Evolutionary conservation across 2,113 vertebrate species (phyloP), one percentile per base, ranked within the genome.

Genomic region (Sinocyclocheilus maitianheensis): DNA sequence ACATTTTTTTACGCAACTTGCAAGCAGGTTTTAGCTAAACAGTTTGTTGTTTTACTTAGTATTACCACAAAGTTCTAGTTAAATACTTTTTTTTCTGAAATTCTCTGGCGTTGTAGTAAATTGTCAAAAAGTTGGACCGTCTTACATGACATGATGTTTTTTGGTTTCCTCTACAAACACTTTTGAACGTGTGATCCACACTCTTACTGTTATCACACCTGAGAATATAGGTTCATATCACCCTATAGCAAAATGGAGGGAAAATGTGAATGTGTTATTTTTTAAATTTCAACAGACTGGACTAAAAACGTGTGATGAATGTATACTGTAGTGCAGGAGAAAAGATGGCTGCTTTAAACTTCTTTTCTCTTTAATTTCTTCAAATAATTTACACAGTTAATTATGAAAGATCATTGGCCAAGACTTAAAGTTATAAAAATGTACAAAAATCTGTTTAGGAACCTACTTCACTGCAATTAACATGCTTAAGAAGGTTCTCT

Each of bases 171-270:
- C n/a, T 30, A 11, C 37, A 48, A 24, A 81, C 60, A 81, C 40
- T 48, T 81, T 51, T 81, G 60, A 67, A 81, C 3, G n/a, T 67
- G 79, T 20, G 18, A 67, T 51, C 62, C 79, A 81, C 79, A 67
- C 79, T 22, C 67, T n/a, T 67, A 30, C 62, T 67, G 79, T 67
- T 48, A 67, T 81, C 62, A 67, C 79, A 34, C 62, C 62, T 51
- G 62, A 78, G 14, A 67, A 81, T 67, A 67, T 67, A 81, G 40
- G 60, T 81, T 67, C 24, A 22, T 81, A 24, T 24, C 55, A 46
- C 40, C 34, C 40, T 65, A 34, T 62, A 37, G 9, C 77, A 62
- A 79, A 79, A 26, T 24, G 18, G 9, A 65, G 62, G 13, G n/a
- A 18, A 43, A 63, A 67, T 12, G n/a, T 81, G 13, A 63, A 80